Base-by-base conservation (phyloP, 2,888 invertebrate species). In the Cheilosia scutellata region DNA sequence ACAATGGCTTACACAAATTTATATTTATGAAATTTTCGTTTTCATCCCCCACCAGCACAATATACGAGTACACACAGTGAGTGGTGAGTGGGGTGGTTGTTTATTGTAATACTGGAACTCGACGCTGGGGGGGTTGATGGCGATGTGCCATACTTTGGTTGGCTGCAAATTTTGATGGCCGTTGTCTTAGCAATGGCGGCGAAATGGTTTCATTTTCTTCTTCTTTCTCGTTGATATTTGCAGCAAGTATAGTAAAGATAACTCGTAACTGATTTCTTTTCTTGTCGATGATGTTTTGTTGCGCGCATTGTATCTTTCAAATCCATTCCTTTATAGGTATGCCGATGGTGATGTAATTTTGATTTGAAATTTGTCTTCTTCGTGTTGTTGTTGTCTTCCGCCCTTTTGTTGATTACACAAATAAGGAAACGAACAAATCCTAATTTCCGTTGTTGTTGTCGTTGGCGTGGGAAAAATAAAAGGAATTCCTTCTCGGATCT, bases 151-250 rank as follows among this genome's bases (percentile, higher is more conserved):
- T 84, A 80, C 80, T 80, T 80, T 66, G 84, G 84, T 84, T 84
- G 84, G 84, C 66, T 84, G 66, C 29, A 63, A 62, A 49, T 37
- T 51, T 70, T 75, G 83, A 80, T 84, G 80, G 84, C 65, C 80
- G 84, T 84, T 84, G 75, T 84, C 75, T 84, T 65, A 76, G 70
- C 65, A 65, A 80, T 80, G 84, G 84, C 75, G 71, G 71, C 75
- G 71, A 80, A 80, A 60, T 84, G 84, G 65, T 84, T 75, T 79
- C 42, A 60, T 66, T 74, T 75, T 51, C 63, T 75, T 55, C 5
- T 58, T 44, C 74, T 44, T 44, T 42, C 33, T 57, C 11, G 9
- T 5, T 25, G 11, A 13, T 51, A 27, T 42, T 25, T 20, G 20
- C 20, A 20, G 40, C 6, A 25, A 44, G 33, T 33, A 47, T 55